Evolutionary conservation across 2,888 invertebrate genomes (phyloP).

Genomic region (Torymus auratus): DNA sequence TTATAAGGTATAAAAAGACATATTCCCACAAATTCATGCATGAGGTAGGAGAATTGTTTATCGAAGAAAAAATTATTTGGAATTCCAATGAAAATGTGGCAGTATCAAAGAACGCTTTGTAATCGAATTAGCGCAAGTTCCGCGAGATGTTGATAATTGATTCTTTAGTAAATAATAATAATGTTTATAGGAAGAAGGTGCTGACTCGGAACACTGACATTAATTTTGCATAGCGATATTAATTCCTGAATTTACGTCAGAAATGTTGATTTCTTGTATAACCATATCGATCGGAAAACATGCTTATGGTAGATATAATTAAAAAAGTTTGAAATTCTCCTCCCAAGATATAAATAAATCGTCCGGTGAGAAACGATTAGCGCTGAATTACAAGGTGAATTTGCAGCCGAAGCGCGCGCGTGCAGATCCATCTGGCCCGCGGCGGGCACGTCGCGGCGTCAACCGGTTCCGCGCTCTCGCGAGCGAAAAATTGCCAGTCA

Average conservation of each 20-base stretch:
- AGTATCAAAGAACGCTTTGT: background rate
- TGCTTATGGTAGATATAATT: too few species aligned
- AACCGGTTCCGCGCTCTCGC: background rate
- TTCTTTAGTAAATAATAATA: background rate
- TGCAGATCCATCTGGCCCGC: background rate
- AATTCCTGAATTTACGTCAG: too few species aligned
- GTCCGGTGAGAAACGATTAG: background rate
- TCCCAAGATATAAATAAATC: slow-evolving; percentile 38
- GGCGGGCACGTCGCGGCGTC: background rate
- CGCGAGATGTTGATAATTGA: slow-evolving; percentile 25
- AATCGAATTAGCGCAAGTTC: background rate
- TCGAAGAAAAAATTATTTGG: too few species aligned
- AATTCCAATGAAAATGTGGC: slow-evolving; percentile 12
- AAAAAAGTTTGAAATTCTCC: too few species aligned
- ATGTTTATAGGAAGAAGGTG: background rate
- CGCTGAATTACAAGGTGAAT: background rate
- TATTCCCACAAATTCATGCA: too few species aligned
- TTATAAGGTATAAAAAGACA: too few species aligned
- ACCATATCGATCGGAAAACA: too few species aligned
- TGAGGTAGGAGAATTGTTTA: too few species aligned
- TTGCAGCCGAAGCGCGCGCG: background rate
- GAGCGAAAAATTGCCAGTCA: background rate
- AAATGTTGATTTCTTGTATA: too few species aligned
- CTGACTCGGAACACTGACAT: background rate
- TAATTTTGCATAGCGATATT: background rate